Conservation (phyloP, 2,888 invertebrate species). For the Salpingus planirostris region DNA sequence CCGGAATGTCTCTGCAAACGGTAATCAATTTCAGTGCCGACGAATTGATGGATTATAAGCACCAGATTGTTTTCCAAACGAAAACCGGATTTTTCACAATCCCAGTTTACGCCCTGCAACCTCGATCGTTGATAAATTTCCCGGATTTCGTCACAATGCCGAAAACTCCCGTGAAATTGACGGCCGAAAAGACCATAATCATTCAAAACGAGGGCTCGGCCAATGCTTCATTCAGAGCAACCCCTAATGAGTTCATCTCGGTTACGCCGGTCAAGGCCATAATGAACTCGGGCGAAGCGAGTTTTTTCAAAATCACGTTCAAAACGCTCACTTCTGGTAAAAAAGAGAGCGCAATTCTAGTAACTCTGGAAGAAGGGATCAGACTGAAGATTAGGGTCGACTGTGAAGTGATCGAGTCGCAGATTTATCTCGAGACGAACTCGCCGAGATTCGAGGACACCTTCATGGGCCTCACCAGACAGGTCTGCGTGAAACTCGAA, state of each 20-base stretch:
- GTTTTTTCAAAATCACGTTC: constrained; percentile 46
- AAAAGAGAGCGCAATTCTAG: constrained; percentile 32
- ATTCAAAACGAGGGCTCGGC: constrained; percentile 49
- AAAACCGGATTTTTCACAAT: constrained; percentile 47
- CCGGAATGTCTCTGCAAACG: constrained; percentile 57
- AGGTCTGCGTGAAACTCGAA: constrained; percentile 44
- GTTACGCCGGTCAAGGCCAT: constrained; percentile 46
- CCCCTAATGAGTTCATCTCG: constrained; percentile 43
- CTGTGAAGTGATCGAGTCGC: constrained; percentile 43
- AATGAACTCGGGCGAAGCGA: constrained; percentile 43
- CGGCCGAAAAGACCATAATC: constrained; percentile 42
- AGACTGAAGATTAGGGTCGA: constrained; percentile 41
- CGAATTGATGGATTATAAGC: constrained; percentile 47
- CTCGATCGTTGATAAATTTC: constrained; percentile 50
- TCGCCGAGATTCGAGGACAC: constrained; percentile 49
- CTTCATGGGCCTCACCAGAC: constrained; percentile 49
- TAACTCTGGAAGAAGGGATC: constrained; percentile 46
- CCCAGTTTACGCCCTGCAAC: constrained; percentile 51
- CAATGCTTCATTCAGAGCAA: constrained; percentile 43
- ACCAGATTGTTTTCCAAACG: constrained; percentile 47
- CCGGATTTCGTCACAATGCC: constrained; percentile 49
- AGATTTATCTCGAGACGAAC: constrained; percentile 45
- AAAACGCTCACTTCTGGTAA: constrained; percentile 38
- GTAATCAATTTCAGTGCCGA: constrained; percentile 54
- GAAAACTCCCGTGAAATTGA: constrained; percentile 46